Percentiles rank a stretch among this genome's conserved stretches.
These are phyloP conservation scores for Malacosoma neustria DNA, from an alignment of 2,888 invertebrate genomes.

Conservation along the genomic window DNA sequence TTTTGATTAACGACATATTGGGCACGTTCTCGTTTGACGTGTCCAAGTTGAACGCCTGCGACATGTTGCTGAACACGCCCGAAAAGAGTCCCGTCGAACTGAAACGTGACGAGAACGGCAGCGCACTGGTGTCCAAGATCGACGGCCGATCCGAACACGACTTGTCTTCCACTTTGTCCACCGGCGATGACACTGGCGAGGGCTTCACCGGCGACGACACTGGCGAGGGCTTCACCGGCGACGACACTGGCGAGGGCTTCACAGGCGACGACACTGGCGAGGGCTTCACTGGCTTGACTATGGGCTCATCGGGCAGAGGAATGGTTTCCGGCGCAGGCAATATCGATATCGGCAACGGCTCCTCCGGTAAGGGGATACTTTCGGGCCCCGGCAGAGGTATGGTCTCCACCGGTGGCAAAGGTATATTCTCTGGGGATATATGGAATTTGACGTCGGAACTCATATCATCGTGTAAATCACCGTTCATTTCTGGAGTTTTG, in stretches of 20 bases:
- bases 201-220: constrained; percentile 26
- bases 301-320: constrained; percentile 53
- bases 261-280: constrained; percentile 15
- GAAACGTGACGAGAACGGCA: constrained; percentile 52
- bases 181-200: constrained; percentile 20
- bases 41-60: constrained; percentile 43
- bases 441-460: constrained; percentile 36
- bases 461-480: constrained; percentile 48
- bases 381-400: constrained; percentile 60
- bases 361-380: constrained; percentile 54
- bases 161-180: constrained; percentile 26
- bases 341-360: constrained; percentile 40
- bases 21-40: constrained; percentile 56
- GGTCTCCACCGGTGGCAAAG: constrained; percentile 55
- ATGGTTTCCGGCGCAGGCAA: constrained; percentile 51
- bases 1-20: constrained; percentile 64
- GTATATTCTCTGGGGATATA: constrained; percentile 58
- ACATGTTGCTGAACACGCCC: constrained; percentile 59
- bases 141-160: constrained; percentile 33
- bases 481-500: constrained; percentile 43
- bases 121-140: constrained; percentile 34
- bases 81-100: constrained; percentile 60
- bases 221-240: constrained; percentile 20
- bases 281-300: constrained; percentile 6
- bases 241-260: no score